Evolutionary conservation across 1,140 invertebrate genomes (phyloP).

Genomic region (Episyrphus balteatus): DNA sequence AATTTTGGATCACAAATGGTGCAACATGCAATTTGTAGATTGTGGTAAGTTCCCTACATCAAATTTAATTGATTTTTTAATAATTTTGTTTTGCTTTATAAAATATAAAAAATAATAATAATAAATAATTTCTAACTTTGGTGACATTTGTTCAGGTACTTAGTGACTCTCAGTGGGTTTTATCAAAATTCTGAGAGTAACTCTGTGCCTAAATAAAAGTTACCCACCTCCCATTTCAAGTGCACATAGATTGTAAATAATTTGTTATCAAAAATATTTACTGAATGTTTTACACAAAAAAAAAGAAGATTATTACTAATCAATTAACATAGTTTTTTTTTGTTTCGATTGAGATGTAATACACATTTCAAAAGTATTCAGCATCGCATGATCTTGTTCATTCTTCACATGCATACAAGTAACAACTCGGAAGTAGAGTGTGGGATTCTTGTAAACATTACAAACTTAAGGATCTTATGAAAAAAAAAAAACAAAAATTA

Average conservation of each 20-base stretch:
- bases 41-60: conserved; percentile 33
- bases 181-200: conserved; percentile 39
- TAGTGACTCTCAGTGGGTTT: conserved; percentile 63
- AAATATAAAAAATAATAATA: conserved; percentile 1
- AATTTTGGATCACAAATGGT: conserved; percentile 70
- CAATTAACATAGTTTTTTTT: neutral
- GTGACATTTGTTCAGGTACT: conserved; percentile 55
- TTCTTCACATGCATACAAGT: neutral
- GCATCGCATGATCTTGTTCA: neutral
- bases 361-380: neutral
- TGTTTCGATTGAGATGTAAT: neutral
- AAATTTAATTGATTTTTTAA: neutral
- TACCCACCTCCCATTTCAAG: neutral
- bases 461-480: neutral
- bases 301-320: neutral
- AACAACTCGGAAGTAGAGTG: too few relatives aligned
- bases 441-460: too few relatives aligned
- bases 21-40: conserved; percentile 46
- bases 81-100: neutral
- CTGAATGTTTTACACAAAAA: too few relatives aligned
- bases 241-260: neutral
- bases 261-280: neutral
- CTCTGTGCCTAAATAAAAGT: conserved; percentile 38
- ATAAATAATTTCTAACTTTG: neutral
- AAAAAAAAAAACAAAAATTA: neutral